These are phyloP conservation scores for Xanthorhoe designata DNA, from an alignment of 2,888 invertebrate species.

Conservation along the genomic window DNA sequence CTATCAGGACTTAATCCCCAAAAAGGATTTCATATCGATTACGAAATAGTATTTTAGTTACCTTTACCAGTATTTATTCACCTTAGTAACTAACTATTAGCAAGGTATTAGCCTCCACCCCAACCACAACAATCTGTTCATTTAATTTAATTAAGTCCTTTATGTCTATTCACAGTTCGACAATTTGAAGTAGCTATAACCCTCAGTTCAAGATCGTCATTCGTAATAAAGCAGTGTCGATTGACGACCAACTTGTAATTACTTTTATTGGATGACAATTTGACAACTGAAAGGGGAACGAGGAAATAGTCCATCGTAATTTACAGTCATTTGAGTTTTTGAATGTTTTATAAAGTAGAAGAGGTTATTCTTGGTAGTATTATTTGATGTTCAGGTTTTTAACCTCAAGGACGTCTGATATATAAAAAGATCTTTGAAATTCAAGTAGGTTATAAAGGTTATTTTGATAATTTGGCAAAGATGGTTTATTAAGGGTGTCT, in stretches of 20 bases:
- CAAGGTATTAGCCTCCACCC: too few relatives aligned
- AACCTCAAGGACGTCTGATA: too few relatives aligned
- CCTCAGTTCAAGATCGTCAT: slow-evolving; percentile 10
- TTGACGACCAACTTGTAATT: slow-evolving; percentile 25
- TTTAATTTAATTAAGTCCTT: neutral
- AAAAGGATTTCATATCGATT: too few relatives aligned
- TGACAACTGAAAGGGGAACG: slow-evolving; percentile 17
- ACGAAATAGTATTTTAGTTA: neutral
- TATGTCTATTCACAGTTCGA: slow-evolving; percentile 7
- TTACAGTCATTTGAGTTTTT: neutral
- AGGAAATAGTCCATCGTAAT: slow-evolving; percentile 9
- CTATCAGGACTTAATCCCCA: too few relatives aligned
- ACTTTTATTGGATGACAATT: slow-evolving; percentile 34
- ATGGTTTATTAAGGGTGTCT: too few relatives aligned
- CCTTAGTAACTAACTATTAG: too few relatives aligned
- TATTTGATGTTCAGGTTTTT: too few relatives aligned
- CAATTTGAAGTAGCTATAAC: slow-evolving; percentile 17
- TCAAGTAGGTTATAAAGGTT: too few relatives aligned
- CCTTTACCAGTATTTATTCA: too few relatives aligned
- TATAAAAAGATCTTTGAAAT: too few relatives aligned
- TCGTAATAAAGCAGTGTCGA: slow-evolving; percentile 20
- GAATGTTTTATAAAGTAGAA: neutral
- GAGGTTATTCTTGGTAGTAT: too few relatives aligned
- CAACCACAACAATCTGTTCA: neutral
- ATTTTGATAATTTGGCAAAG: too few relatives aligned